A percentile compares a stretch with the other conserved stretches of the same genome.
Conservation (phyloP, 2,888 invertebrate genomes). For the Plusia festucae region DNA sequence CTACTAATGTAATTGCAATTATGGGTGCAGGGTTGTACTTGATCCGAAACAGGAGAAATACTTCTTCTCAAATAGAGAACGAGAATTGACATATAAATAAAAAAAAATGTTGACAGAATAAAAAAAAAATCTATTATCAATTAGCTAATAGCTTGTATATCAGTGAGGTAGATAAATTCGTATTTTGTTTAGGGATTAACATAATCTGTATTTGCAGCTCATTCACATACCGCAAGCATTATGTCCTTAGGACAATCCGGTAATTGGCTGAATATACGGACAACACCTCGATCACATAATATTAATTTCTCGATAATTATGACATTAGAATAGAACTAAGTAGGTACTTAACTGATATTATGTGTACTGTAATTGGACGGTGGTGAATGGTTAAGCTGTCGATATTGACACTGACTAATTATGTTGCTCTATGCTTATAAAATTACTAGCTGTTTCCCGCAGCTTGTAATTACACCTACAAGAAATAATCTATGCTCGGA, state of each 20-base stretch:
- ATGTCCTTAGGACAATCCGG: conserved; percentile 22
- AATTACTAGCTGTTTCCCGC: neutral
- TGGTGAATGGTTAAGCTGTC: neutral
- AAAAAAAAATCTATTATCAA: no score
- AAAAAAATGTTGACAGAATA: no score
- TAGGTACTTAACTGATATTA: conserved; percentile 16
- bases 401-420: neutral
- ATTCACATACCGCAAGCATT: neutral
- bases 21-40: no score
- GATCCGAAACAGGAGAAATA: no score
- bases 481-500: no score
- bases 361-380: conserved; percentile 15
- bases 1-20: no score
- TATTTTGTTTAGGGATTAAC: conserved; percentile 2
- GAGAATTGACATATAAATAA: no score
- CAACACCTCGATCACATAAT: conserved; percentile 35
- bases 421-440: neutral
- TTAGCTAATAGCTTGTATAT: neutral
- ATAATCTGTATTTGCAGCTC: conserved; percentile 4
- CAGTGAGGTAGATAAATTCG: conserved; percentile 1
- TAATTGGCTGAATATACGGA: conserved; percentile 33
- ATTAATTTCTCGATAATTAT: conserved; percentile 53
- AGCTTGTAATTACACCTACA: no score
- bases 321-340: conserved; percentile 31
- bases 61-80: no score